Base-by-base conservation (phyloP, 2,113 vertebrate species). In the Oryzias celebensis region DNA sequence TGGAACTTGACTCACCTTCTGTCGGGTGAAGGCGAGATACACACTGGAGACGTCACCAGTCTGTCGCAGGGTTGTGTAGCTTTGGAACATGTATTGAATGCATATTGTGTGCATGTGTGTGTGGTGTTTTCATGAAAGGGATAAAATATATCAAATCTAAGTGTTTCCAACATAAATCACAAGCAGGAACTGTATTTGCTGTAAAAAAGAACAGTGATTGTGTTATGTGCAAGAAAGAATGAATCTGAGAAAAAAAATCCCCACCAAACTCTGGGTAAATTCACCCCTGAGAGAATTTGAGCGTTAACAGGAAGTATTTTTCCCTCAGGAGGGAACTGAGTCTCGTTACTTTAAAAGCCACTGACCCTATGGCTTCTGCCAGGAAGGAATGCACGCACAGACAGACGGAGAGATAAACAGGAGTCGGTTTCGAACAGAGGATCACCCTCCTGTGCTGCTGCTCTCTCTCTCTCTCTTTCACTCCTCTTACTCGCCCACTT, bases 351-450 rank as follows among this genome's bases (percentile, higher is more conserved):
- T 82, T 75, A 73, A 72, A 77, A 81, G 62, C 71, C 53, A 60
- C 75, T 73, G 75, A 81, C 79, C 77, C 58, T 22, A 77, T 81
- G 83, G 77, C 73, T 86, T 77, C 68, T 78, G 66, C 74, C 31
- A 4, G 62, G 69, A 60, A 82, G 76, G 80, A 83, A 73, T 66
- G 75, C 61, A 72, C 26, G 36, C 57, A 58, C 65, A 85, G 73
- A 83, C 79, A 79, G 71, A 73, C 62, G 16, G 46, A 49, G 45
- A 85, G 68, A 85, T 71, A 85, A 83, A 85, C 73, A 80, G 73
- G 54, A 71, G 74, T 75, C 65, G 57, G 44, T 50, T 72, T 70
- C 78, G 65, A 56, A 73, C 7, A 48, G 59, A 77, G 66, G 82
- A 83, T 88, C 77, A 69, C 83, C 78, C 80, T 77, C 69, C 60